Conservation (phyloP, 2,888 invertebrate genomes). For the Cinara cedri region DNA sequence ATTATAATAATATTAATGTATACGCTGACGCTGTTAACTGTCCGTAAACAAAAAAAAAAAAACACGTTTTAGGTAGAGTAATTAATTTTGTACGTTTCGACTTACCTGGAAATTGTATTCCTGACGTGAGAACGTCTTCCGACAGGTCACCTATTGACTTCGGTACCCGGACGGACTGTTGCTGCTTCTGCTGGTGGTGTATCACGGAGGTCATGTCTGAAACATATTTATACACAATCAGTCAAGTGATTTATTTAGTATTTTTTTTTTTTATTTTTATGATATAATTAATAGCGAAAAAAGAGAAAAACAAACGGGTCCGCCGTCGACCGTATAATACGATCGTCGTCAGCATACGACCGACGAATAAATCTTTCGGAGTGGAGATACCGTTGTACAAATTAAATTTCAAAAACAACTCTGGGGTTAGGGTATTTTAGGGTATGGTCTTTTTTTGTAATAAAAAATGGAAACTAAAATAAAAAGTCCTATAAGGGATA, state of each 20-base stretch:
- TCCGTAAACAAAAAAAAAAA: not conserved
- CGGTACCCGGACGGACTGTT: conserved; percentile 41
- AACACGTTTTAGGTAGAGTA: not conserved
- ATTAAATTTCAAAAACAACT: not conserved
- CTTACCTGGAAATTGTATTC: conserved; percentile 75
- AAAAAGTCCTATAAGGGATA: no score
- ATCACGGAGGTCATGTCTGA: conserved; percentile 18
- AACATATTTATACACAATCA: conserved; percentile 27
- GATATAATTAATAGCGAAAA: not conserved
- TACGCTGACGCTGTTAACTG: no score
- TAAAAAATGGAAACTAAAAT: no score
- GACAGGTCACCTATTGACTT: conserved; percentile 63
- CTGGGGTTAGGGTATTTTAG: no score
- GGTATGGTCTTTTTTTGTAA: no score
- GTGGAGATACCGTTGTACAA: not conserved
- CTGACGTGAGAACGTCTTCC: conserved; percentile 72
- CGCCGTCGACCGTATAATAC: no score
- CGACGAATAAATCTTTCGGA: conserved; percentile 31
- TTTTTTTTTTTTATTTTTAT: no score
- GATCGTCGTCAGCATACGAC: not conserved
- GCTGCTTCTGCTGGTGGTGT: not conserved
- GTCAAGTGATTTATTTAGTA: conserved; percentile 14
- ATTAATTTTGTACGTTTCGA: not conserved
- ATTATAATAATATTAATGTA: no score
- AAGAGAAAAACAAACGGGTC: not conserved